Conservation (phyloP, 35 echinoderm and acorn worm genomes). For the Heliocidaris tuberculata region DNA sequence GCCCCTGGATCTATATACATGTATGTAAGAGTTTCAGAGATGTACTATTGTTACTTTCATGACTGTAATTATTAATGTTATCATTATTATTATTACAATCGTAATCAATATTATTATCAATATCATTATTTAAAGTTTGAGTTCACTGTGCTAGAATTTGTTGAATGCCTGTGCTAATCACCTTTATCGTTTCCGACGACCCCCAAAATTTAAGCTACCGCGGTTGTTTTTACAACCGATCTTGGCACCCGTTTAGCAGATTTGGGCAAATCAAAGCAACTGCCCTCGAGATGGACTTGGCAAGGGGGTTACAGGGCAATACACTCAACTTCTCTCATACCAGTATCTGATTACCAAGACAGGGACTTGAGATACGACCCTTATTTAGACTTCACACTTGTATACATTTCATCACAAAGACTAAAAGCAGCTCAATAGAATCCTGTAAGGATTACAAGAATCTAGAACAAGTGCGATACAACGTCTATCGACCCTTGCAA, state of each 20-base stretch:
- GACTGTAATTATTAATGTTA: too few relatives aligned
- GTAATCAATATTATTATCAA: too few relatives aligned
- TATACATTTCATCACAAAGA: background rate
- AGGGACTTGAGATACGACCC: background rate
- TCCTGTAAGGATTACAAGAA: background rate
- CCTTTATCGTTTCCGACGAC: background rate
- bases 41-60: too few relatives aligned
- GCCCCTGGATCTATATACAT: too few relatives aligned
- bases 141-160: too few relatives aligned
- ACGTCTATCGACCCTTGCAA: background rate
- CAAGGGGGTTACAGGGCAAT: background rate
- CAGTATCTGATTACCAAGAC: background rate
- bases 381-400: constrained; percentile 1
- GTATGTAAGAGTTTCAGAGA: too few relatives aligned
- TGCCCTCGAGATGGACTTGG: background rate
- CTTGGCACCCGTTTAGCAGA: background rate
- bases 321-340: background rate
- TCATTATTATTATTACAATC: too few relatives aligned
- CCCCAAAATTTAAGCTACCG: too few relatives aligned
- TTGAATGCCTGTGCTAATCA: too few relatives aligned
- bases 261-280: background rate
- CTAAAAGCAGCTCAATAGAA: background rate
- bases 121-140: too few relatives aligned
- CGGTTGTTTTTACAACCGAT: background rate
- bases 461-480: background rate